Conservation (phyloP, 2,797 vertebrate genomes). For the Mus minutoides region DNA sequence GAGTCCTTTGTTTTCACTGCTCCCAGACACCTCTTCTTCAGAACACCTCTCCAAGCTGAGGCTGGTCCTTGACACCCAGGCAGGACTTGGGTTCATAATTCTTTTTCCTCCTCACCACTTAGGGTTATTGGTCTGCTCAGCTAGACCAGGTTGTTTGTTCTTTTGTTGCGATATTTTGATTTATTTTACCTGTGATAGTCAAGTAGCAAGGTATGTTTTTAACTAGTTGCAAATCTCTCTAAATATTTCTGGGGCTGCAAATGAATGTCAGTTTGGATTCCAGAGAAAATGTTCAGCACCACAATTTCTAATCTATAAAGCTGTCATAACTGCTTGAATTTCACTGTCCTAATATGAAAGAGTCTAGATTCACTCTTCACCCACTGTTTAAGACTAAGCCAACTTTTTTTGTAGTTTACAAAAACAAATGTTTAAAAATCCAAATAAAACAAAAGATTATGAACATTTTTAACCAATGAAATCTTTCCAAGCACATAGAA, state of each 20-base stretch:
- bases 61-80: neutral
- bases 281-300: neutral
- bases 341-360: neutral
- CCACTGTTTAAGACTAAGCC: neutral
- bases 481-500: neutral
- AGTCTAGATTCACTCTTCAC: neutral
- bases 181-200: neutral
- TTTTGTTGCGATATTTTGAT: neutral
- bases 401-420: neutral
- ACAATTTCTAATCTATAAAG: neutral
- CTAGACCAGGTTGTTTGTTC: neutral
- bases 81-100: neutral
- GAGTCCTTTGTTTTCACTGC: neutral
- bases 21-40: neutral
- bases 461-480: neutral
- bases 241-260: neutral
- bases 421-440: conserved; percentile 44
- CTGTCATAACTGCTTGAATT: neutral
- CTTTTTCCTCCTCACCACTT: neutral
- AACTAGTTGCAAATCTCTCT: neutral
- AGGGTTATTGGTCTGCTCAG: neutral
- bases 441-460: conserved; percentile 25
- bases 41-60: neutral
- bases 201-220: conserved; percentile 27
- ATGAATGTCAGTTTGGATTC: neutral